phyloP scores from a whole-genome alignment of 2,797 vertebrate species.

The Tachyglossus aculeatus region DNA sequence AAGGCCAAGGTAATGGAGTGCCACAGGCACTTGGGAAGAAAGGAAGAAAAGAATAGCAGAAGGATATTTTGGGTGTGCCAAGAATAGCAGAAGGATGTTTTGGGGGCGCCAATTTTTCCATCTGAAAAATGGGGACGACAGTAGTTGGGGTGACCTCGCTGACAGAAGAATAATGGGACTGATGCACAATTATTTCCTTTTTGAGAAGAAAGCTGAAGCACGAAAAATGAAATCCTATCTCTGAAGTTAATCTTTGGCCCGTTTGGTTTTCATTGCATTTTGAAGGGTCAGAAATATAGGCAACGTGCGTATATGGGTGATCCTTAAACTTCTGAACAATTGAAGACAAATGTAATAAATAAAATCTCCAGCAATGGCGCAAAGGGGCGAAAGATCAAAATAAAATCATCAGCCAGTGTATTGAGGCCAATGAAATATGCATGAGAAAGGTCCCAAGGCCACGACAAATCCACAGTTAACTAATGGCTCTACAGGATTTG shows the following conservation, averaged over 20 bases:
- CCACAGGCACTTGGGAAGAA: no score
- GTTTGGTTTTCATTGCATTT: no score
- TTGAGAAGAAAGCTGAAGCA: background rate
- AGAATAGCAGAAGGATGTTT: no score
- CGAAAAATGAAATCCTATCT: background rate
- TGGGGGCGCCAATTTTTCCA: background rate
- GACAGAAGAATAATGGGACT: background rate
- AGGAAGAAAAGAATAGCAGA: no score
- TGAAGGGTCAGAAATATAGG: no score
- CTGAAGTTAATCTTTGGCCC: background rate
- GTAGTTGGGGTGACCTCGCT: background rate
- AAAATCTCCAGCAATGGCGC: background rate
- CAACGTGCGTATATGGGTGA: no score
- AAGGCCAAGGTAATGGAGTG: no score
- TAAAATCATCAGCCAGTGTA: background rate
- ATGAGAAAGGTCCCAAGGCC: background rate
- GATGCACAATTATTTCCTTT: background rate
- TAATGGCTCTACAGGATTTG: background rate
- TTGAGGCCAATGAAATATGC: background rate
- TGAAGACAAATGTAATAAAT: background rate
- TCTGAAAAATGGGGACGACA: background rate
- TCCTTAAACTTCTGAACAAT: background rate
- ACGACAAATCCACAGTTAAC: background rate
- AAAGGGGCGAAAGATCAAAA: background rate
- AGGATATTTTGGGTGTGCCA: no score